A percentile compares a stretch with the other conserved stretches of the same genome.
These are phyloP conservation scores for Tetramorium simillimum DNA, from an alignment of 1,140 invertebrate genomes.

Conservation along the genomic window DNA sequence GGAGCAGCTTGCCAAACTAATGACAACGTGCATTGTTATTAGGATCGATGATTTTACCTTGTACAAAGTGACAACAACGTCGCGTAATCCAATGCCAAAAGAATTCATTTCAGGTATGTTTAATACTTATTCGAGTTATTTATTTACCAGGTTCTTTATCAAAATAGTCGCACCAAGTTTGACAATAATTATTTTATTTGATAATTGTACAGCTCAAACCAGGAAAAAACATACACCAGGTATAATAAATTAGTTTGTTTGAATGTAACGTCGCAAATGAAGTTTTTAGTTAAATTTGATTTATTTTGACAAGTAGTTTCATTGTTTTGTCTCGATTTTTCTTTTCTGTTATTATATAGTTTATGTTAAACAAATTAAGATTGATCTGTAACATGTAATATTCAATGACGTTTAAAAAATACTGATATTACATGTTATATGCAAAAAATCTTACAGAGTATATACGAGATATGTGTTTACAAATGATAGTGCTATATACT, in stretches of 20 bases:
- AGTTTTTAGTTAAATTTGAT: slow-evolving; percentile 37
- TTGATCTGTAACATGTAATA: slow-evolving; percentile 42
- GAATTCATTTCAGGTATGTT: slow-evolving; percentile 92
- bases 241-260: slow-evolving; percentile 75
- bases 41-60: slow-evolving; percentile 95
- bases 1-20: slow-evolving; percentile 93
- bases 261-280: slow-evolving; percentile 45
- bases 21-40: slow-evolving; percentile 96
- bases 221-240: slow-evolving; percentile 84
- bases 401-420: background rate
- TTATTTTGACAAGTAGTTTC: slow-evolving; percentile 43
- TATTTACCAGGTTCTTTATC: slow-evolving; percentile 41
- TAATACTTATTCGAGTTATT: slow-evolving; percentile 14
- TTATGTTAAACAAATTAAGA: slow-evolving; percentile 21
- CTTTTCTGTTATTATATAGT: background rate
- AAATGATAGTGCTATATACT: background rate
- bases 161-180: slow-evolving; percentile 57
- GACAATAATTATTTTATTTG: slow-evolving; percentile 77
- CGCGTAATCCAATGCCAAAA: slow-evolving; percentile 89
- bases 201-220: slow-evolving; percentile 82
- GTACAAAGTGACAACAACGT: slow-evolving; percentile 92
- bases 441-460: background rate
- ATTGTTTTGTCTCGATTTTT: slow-evolving; percentile 19
- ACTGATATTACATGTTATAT: slow-evolving; percentile 22
- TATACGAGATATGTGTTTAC: background rate